Evolutionary conservation across 2,113 vertebrate species (phyloP), one percentile per base, ranked within the genome.

Genomic region (Speoplatyrhinus poulsoni): DNA sequence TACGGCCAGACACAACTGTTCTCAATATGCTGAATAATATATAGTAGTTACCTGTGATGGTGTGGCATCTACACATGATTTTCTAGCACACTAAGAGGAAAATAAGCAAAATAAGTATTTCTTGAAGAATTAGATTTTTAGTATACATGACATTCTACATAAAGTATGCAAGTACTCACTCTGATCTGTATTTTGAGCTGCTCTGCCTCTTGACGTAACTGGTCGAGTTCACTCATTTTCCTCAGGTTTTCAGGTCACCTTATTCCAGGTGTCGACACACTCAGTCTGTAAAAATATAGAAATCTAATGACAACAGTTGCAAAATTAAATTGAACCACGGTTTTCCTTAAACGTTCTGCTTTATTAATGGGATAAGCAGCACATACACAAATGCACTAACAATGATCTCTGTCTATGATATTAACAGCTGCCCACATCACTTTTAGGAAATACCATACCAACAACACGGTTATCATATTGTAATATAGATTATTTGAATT

Each of bases 151-250:
- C 13, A 61, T 48, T 60, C 3, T 12, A 55, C 33, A 48, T 62
- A 4, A 62, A 19, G 9, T 6, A n/a, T 62, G 16, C 15, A 47
- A 11, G 62, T 75, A 95, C 96, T 12, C 78, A 99, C 98, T 95
- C 96, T 90, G 89, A 99, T 99, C 90, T 99, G 98, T 90, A 96
- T 99, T 91, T 98, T 99, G 80, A 99, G 98, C 82, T 99, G 98
- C 84, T 99, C 98, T 26, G 98, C 97, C 95, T 99, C 98, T 93
- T 99, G 98, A 93, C 98, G 97, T 87, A 99, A 92, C 93, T 99
- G 98, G 90, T 99, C 98, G 62, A 99, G 94, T 92, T 99, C 98
- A 84, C 98, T 99, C 98, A 98, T 99, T 92, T 96, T 96, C 91
- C 83, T 89, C 82, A 83, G 83, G 91, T 93, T 92, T 94, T 91